Evolutionary conservation across 2,113 vertebrate species (phyloP).

Genomic region (Ceuthmochares aereus): DNA sequence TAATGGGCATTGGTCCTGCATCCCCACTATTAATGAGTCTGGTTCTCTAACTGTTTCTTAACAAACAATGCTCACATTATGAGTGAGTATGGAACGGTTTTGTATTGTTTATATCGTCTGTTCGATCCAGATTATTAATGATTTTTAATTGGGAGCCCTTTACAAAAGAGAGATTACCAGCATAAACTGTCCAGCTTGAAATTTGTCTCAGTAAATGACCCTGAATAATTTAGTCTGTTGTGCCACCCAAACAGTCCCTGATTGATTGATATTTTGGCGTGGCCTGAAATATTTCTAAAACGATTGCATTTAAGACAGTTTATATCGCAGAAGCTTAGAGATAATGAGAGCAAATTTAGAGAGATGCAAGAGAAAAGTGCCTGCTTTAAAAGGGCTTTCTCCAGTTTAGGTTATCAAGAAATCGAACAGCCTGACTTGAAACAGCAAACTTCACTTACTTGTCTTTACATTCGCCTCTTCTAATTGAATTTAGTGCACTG

Average conservation of each 20-base stretch:
- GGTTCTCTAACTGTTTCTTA: not conserved
- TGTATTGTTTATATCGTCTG: constrained; percentile 42
- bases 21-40: not conserved
- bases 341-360: constrained; percentile 57
- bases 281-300: constrained; percentile 54
- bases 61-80: constrained; percentile 40
- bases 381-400: constrained; percentile 46
- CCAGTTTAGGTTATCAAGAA: constrained; percentile 60
- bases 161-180: constrained; percentile 55
- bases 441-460: constrained; percentile 63
- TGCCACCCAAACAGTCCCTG: constrained; percentile 54
- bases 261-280: constrained; percentile 53
- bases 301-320: constrained; percentile 53
- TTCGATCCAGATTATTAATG: constrained; percentile 63
- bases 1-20: not conserved
- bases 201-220: constrained; percentile 57
- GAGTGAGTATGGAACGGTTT: not conserved
- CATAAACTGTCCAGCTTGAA: constrained; percentile 43
- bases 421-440: constrained; percentile 37
- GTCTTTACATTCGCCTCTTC: constrained; percentile 73
- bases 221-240: constrained; percentile 67
- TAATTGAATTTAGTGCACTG: constrained; percentile 78
- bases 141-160: constrained; percentile 39
- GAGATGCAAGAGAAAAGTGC: constrained; percentile 35
- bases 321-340: not conserved